Conservation (phyloP, 2,797 vertebrate species). For the Pogoniulus pusillus region DNA sequence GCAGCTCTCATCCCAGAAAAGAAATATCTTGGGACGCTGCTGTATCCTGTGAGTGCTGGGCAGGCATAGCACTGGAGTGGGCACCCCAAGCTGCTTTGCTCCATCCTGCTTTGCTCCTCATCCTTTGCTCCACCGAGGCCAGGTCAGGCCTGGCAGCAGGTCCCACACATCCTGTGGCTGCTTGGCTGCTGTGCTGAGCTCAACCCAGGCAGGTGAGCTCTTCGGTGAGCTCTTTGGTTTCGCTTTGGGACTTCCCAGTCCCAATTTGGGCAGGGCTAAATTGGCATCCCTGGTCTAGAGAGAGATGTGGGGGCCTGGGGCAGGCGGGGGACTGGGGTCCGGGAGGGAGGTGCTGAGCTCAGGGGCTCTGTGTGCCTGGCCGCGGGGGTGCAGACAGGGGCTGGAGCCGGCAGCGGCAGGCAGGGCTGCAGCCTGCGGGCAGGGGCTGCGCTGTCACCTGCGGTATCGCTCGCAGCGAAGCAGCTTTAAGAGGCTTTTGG, state of each 20-base stretch:
- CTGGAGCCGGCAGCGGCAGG: neutral
- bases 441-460: neutral
- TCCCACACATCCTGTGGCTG: fast-evolving
- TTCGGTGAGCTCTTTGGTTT: neutral
- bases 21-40: neutral
- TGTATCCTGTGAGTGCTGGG: neutral
- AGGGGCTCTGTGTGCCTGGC: neutral
- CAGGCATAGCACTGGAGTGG: fast-evolving
- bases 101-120: no score
- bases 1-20: neutral
- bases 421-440: neutral
- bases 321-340: fast-evolving
- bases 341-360: fast-evolving
- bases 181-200: neutral
- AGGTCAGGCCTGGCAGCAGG: neutral
- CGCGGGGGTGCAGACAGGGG: neutral
- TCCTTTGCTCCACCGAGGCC: neutral
- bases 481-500: neutral
- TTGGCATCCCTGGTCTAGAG: neutral
- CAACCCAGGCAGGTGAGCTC: fast-evolving
- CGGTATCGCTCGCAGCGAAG: fast-evolving
- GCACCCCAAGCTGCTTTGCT: neutral
- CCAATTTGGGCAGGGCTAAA: neutral
- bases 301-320: fast-evolving
- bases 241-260: neutral